Conservation (phyloP, 2,113 vertebrate species). For the Polypterus senegalus region DNA sequence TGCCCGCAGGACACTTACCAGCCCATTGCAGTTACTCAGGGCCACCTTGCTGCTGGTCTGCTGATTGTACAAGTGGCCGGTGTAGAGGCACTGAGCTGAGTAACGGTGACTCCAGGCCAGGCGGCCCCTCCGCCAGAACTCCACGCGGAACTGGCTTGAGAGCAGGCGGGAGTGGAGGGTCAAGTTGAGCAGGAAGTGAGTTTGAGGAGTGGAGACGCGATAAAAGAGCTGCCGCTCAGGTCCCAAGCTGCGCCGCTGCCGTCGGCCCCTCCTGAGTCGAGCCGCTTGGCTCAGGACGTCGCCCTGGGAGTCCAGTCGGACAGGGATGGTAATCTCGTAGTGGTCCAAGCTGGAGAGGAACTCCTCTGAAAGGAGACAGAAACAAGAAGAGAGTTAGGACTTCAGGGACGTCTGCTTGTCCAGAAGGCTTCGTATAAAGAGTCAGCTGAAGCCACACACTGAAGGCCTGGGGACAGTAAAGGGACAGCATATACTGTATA, state of each 20-base stretch:
- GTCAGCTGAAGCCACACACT: too few species aligned
- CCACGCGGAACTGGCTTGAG: conserved; percentile 78
- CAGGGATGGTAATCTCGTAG: conserved; percentile 88
- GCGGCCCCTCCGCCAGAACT: conserved; percentile 84
- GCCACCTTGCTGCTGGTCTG: conserved; percentile 77
- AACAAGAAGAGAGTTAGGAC: conserved; percentile 11
- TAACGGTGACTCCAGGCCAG: conserved; percentile 84
- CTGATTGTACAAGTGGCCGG: conserved; percentile 80
- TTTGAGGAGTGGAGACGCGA: conserved; percentile 72
- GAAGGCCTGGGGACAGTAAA: too few species aligned
- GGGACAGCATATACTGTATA: too few species aligned
- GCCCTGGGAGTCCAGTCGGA: conserved; percentile 76
- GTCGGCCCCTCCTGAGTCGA: conserved; percentile 40
- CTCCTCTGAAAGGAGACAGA: conserved; percentile 55
- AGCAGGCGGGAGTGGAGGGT: conserved; percentile 77
- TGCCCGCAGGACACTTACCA: conserved; percentile 58
- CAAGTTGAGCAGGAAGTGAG: conserved; percentile 87
- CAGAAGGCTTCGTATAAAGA: too few species aligned
- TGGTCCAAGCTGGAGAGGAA: conserved; percentile 84
- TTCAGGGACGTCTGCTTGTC: too few species aligned
- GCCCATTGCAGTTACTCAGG: conserved; percentile 94
- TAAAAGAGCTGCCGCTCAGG: conserved; percentile 71
- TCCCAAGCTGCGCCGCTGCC: conserved; percentile 38
- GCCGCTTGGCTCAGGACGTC: conserved; percentile 55
- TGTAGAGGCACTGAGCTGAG: conserved; percentile 78